phyloP scores from a whole-genome alignment of 2,797 vertebrate genomes.

The Dermochelys coriacea region DNA sequence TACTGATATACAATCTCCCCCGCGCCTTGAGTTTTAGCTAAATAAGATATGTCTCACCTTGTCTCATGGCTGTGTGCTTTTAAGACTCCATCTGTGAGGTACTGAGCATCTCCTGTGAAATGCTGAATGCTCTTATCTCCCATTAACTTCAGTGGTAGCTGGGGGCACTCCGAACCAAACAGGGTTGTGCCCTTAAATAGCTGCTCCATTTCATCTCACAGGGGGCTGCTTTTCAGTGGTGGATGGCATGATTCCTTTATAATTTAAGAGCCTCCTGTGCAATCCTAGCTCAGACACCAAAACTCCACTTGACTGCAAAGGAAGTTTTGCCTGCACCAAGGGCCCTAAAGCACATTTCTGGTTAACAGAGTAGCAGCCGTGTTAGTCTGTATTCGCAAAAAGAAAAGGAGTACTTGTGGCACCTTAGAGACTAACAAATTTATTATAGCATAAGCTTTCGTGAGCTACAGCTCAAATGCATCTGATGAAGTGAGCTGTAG shows the following conservation, averaged over 20 bases:
- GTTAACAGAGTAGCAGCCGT: no score
- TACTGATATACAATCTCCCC: neutral
- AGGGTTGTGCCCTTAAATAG: neutral
- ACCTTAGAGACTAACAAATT: no score
- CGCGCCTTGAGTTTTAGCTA: conserved; percentile 22
- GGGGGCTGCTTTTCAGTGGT: neutral
- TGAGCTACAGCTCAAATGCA: no score
- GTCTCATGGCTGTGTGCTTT: conserved; percentile 49
- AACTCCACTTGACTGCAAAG: neutral
- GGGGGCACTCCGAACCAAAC: conserved; percentile 43
- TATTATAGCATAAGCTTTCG: no score
- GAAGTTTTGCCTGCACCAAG: neutral
- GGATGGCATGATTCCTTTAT: neutral
- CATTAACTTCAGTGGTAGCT: conserved; percentile 10
- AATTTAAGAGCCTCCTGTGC: neutral
- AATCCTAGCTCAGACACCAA: neutral
- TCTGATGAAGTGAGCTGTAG: no score
- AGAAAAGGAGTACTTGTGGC: no score
- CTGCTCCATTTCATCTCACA: conserved; percentile 11
- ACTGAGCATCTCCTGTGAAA: conserved; percentile 14
- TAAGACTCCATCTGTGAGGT: conserved; percentile 37
- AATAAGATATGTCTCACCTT: conserved; percentile 47
- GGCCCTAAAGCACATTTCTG: neutral
- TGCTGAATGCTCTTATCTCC: neutral
- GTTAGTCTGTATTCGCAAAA: no score